Conservation (phyloP, 2,113 vertebrate genomes). For the Oenanthe melanoleuca region DNA sequence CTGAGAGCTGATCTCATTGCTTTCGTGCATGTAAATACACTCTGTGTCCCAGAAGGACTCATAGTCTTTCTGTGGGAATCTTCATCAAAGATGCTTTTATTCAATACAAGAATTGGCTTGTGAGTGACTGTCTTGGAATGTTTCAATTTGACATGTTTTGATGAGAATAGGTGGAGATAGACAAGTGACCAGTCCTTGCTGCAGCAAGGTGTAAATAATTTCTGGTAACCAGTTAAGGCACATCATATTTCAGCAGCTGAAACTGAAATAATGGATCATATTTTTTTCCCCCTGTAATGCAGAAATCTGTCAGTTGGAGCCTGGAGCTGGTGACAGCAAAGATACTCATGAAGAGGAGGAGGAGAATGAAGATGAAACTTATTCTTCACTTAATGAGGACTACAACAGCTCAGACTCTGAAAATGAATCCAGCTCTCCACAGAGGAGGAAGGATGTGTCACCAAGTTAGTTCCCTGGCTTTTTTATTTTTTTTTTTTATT, state of each 20-base stretch:
- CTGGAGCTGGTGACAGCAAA: neutral
- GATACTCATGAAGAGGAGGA: neutral
- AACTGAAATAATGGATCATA: neutral
- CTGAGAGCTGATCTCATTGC: neutral
- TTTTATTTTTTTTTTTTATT: too few relatives aligned
- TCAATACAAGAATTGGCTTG: neutral
- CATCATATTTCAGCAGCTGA: neutral
- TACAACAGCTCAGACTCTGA: neutral
- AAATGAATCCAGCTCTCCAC: slow-evolving; percentile 46
- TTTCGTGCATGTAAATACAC: neutral
- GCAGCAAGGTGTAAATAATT: neutral
- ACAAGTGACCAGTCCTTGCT: neutral
- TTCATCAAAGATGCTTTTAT: neutral
- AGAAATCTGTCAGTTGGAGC: neutral
- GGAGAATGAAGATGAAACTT: neutral
- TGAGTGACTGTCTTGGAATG: neutral
- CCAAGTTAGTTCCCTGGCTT: slow-evolving; percentile 51
- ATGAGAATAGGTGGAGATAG: neutral
- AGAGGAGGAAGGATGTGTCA: neutral
- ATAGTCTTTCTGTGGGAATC: neutral
- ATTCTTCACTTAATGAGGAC: neutral
- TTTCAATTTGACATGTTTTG: neutral
- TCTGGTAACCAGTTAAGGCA: neutral
- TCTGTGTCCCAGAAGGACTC: neutral
- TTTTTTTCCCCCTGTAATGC: neutral